Base-by-base conservation (phyloP, 2,113 vertebrate genomes). In the Zosterops pallidus region DNA sequence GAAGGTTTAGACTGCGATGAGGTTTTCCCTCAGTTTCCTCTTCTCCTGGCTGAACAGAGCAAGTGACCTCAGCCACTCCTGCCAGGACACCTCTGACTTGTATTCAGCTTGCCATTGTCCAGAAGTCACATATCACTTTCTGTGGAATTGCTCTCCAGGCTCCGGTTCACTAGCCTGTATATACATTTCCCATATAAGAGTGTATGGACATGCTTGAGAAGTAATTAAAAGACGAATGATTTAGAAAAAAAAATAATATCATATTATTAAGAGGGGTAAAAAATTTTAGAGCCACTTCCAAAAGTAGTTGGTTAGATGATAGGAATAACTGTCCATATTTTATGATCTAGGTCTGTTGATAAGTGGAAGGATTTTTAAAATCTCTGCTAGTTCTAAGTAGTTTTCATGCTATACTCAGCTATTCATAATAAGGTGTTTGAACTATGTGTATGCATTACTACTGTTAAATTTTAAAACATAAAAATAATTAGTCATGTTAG, bases 81-180 rank as follows among this genome's bases (percentile, higher is more conserved):
- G 10, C 23, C 33, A 39, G 28, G 39, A 13, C 6, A 29, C 46
- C 29, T 5, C 11, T 60, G 53, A 25, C 46, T 67, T 2, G 0
- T 24, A 5, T 47, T 46, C 46, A 31, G 12, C 41, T 68, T 33
- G 8, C 11, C 11, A 18, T 12, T 4, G 1, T 25, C 24, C 28
- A 46, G 46, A 46, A 14, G 39, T 39, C 11, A 24, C 5, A 11
- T 19, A 29, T 20, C 11, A n/a, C 33, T 28, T 53, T 82, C n/a
- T 9, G 11, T 22, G 19, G 33, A 67, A 8, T 5, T 59, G 28
- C 19, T 59, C 24, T 29, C 12, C 39, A 53, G 12, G 12, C 19
- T 59, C 37, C 39, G 39, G 3, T n/a, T 59, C 23, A 39, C 0
- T 1, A 60, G 28, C n/a, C 26, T 59, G 10, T 22, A 26, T 42